These are phyloP conservation scores for Pollachius pollachius DNA, from an alignment of 2,113 vertebrate species.

Conservation along the genomic window DNA sequence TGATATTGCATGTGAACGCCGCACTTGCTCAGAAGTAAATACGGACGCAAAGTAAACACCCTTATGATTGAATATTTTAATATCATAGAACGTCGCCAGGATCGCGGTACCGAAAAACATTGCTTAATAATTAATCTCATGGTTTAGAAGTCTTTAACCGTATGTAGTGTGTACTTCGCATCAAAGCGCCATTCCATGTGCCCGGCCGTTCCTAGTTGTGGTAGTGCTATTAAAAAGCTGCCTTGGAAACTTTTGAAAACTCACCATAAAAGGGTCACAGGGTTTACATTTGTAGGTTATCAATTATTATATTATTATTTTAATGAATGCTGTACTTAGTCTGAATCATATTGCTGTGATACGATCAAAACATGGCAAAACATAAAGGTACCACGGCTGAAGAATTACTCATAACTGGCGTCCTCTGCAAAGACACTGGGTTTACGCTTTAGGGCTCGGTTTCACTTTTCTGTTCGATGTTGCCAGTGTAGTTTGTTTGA, in stretches of 20 bases:
- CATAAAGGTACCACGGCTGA: no score
- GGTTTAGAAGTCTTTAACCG: constrained; percentile 42
- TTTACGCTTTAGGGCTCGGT: background rate
- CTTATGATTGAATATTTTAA: constrained; percentile 43
- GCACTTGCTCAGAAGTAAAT: constrained; percentile 1
- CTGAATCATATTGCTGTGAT: no score
- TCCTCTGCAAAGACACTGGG: background rate
- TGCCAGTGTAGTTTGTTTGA: background rate
- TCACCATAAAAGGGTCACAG: no score
- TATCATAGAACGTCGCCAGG: constrained; percentile 22
- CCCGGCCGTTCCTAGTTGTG: constrained; percentile 6
- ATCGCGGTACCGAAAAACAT: constrained; percentile 3
- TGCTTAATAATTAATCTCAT: constrained; percentile 50
- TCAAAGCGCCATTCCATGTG: constrained; percentile 35
- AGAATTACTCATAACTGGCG: no score
- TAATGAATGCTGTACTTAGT: no score
- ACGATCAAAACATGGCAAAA: no score
- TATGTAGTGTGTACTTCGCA: constrained; percentile 1
- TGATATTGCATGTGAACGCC: constrained; percentile 11
- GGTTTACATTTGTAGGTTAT: no score
- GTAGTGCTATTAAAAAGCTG: background rate
- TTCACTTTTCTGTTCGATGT: background rate
- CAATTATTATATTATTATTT: no score
- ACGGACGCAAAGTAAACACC: constrained; percentile 23
- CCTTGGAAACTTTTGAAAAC: no score